Percentiles rank a stretch among this genome's conserved stretches.
phyloP scores from a whole-genome alignment of 2,113 vertebrate genomes.

The Cinclus cinclus region DNA sequence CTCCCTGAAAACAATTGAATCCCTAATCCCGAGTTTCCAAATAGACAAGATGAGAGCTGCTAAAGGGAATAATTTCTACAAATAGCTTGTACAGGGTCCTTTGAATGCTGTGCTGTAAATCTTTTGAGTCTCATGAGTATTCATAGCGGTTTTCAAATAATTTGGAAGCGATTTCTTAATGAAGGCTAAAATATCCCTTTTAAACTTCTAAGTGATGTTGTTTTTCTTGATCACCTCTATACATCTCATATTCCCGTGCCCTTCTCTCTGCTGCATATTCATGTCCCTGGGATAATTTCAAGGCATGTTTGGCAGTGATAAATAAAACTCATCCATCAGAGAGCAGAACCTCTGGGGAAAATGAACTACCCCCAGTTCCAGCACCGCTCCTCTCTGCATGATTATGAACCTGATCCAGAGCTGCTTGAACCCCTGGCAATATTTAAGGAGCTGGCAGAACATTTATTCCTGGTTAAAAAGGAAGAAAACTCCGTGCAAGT shows the following conservation, averaged over 20 bases:
- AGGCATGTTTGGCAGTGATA: slow-evolving; percentile 49
- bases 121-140: slow-evolving; percentile 54
- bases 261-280: slow-evolving; percentile 61
- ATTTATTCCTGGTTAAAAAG: background rate
- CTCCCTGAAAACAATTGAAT: background rate
- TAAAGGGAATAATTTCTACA: slow-evolving; percentile 34
- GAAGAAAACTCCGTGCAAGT: background rate
- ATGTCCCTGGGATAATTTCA: slow-evolving; percentile 37
- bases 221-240: slow-evolving; percentile 50
- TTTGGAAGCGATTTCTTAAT: slow-evolving; percentile 36
- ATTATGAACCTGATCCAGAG: background rate
- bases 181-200: slow-evolving; percentile 55
- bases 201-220: slow-evolving; percentile 55
- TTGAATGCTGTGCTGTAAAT: slow-evolving; percentile 37
- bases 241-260: background rate
- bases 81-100: background rate
- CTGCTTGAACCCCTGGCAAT: background rate
- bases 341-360: slow-evolving; percentile 41
- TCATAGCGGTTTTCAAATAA: slow-evolving; percentile 47
- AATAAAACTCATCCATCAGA: slow-evolving; percentile 57
- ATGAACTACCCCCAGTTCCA: background rate
- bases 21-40: background rate
- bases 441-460: background rate
- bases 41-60: background rate
- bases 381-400: background rate